Evolutionary conservation across 2,113 vertebrate genomes (phyloP).

Genomic region (Strigops habroptila): DNA sequence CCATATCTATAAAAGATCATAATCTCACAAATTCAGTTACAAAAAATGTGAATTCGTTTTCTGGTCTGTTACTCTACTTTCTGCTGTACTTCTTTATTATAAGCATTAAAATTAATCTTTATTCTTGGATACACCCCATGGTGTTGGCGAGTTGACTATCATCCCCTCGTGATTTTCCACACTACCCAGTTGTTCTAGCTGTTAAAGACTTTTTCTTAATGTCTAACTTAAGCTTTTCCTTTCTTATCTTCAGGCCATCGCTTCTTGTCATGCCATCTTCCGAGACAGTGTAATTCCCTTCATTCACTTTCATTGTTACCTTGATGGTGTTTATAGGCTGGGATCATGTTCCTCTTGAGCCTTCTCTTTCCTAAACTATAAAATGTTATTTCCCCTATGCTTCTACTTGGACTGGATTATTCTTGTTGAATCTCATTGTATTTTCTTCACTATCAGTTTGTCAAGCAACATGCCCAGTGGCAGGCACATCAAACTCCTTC

Average conservation of each 20-base stretch:
- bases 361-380: neutral
- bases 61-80: neutral
- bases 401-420: neutral
- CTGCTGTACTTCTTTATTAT: neutral
- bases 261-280: neutral
- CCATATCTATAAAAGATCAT: neutral
- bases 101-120: neutral
- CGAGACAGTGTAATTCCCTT: neutral
- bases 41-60: neutral
- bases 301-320: conserved; percentile 2
- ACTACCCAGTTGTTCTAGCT: neutral
- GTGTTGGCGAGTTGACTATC: neutral
- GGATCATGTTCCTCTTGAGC: neutral
- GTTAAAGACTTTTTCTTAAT: neutral
- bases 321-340: neutral
- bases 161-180: neutral
- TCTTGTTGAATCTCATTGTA: neutral
- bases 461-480: neutral
- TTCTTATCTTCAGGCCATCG: neutral
- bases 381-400: neutral
- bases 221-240: neutral
- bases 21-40: neutral
- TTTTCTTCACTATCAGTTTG: neutral
- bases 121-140: neutral
- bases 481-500: neutral